Percentiles rank a stretch among this genome's conserved stretches.
These are phyloP conservation scores for Cryptoprocta ferox DNA, from an alignment of 2,797 vertebrate genomes.

Conservation along the genomic window DNA sequence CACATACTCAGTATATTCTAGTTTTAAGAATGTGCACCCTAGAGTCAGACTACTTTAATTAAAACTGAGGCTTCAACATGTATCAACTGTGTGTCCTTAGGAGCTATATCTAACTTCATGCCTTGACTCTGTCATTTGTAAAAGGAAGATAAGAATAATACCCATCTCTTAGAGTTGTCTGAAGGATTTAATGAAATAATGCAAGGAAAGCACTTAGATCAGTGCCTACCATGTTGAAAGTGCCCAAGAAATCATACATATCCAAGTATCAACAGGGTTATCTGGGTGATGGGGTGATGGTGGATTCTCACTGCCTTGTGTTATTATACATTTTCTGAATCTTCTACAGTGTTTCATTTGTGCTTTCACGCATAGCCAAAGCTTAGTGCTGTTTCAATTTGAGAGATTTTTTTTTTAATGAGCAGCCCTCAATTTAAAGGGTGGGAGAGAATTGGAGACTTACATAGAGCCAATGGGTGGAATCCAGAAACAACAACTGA, in stretches of 20 bases:
- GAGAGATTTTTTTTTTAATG: neutral
- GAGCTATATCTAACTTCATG: neutral
- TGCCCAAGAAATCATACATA: neutral
- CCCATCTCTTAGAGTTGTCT: neutral
- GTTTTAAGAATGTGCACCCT: neutral
- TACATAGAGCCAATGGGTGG: neutral
- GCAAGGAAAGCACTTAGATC: neutral
- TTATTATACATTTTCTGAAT: neutral
- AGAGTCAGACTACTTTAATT: neutral
- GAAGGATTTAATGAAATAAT: neutral
- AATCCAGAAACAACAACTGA: neutral
- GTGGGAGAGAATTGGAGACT: neutral
- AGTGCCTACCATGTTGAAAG: neutral
- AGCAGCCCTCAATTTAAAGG: neutral
- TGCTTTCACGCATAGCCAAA: neutral
- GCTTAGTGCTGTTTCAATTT: neutral
- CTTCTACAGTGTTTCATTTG: neutral
- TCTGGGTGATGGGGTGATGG: neutral
- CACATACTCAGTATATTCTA: neutral
- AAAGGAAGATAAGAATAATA: neutral
- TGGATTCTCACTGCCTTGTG: neutral
- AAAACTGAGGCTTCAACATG: neutral
- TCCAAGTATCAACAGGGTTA: neutral
- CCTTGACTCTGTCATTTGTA: neutral
- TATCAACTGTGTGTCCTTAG: neutral